Evolutionary conservation across 2,888 invertebrate genomes (phyloP).

Genomic region (Doris montereyensis): DNA sequence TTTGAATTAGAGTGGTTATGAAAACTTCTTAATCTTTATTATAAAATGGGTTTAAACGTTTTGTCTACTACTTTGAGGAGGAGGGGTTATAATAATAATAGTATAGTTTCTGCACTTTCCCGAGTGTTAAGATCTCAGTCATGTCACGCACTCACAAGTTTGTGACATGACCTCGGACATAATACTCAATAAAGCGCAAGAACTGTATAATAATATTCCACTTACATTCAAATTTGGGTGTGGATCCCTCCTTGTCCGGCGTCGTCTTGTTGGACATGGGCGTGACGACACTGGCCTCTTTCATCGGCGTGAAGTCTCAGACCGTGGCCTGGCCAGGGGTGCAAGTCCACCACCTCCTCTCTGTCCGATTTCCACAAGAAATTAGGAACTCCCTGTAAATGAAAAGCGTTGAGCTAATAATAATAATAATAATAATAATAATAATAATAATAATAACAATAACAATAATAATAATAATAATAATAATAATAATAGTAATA

Average conservation of each 20-base stretch:
- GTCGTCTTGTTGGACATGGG: constrained; percentile 30
- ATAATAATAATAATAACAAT: neutral
- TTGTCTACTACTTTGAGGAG: no score
- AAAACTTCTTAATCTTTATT: no score
- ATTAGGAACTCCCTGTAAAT: constrained; percentile 36
- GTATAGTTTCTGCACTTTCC: no score
- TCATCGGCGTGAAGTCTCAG: constrained; percentile 22
- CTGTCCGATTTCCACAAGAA: constrained; percentile 28
- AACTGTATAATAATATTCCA: no score
- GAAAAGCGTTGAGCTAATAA: neutral
- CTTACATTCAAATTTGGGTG: neutral
- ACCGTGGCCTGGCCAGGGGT: neutral
- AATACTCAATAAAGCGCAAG: no score
- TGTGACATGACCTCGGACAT: no score
- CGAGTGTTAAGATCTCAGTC: no score
- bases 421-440: neutral
- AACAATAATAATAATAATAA: neutral
- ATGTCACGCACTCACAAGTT: no score
- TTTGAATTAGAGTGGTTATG: no score
- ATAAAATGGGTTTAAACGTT: no score
- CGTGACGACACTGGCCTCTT: constrained; percentile 16
- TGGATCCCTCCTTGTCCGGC: neutral
- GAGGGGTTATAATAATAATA: no score
- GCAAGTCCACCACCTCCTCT: constrained; percentile 33
- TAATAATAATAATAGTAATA: neutral